phyloP scores from a whole-genome alignment of 2,113 vertebrate genomes.

The Cacatua alba region DNA sequence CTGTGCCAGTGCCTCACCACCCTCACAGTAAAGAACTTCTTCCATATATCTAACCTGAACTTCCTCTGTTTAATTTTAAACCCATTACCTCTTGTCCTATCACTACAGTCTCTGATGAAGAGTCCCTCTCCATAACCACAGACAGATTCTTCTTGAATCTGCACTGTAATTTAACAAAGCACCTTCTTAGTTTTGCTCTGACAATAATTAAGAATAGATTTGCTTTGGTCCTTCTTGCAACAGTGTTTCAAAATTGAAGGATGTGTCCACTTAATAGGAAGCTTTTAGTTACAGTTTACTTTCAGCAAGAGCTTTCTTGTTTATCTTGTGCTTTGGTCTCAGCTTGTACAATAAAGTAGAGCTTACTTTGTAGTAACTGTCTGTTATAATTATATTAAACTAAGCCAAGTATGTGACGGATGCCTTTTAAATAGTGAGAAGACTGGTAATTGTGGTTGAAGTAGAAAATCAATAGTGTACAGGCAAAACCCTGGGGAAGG shows the following conservation, averaged over 20 bases:
- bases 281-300: not conserved
- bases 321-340: not conserved
- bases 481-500: not conserved
- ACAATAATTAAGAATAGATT: not conserved
- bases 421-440: not conserved
- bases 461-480: not conserved
- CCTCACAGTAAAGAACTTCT: not conserved
- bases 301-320: not conserved
- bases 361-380: not conserved
- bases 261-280: not conserved
- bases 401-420: not conserved
- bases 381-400: not conserved
- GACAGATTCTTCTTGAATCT: not conserved
- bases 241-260: not conserved
- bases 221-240: not conserved
- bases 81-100: not conserved
- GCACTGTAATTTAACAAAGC: not conserved
- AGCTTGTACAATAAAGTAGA: not conserved
- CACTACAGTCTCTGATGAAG: not conserved
- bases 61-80: not conserved
- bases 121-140: not conserved
- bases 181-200: not conserved
- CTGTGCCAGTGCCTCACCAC: not conserved
- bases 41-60: not conserved
- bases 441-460: accelerated